Evolutionary conservation across 2,113 vertebrate species (phyloP).

Genomic region (Equus przewalskii): DNA sequence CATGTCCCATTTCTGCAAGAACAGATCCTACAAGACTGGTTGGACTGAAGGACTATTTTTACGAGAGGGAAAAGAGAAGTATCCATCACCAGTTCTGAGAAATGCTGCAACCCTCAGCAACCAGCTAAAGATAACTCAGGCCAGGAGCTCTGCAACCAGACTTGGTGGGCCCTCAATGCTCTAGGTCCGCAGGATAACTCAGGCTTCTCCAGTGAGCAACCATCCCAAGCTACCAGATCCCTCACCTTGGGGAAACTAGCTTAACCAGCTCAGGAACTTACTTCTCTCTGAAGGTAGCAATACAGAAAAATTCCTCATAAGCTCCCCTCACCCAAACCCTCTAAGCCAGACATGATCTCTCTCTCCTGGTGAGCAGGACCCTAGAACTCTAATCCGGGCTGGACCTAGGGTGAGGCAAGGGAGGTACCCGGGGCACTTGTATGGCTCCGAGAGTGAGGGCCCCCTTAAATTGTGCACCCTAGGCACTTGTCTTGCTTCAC

Average conservation of each 20-base stretch:
- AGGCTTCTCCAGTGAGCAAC: neutral
- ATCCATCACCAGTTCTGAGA: neutral
- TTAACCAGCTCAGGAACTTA: neutral
- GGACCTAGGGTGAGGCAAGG: neutral
- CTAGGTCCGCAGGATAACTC: neutral
- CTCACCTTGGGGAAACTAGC: neutral
- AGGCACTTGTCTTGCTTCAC: no score
- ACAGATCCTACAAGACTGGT: neutral
- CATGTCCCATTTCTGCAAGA: neutral
- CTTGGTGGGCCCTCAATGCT: no score
- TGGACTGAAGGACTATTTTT: slow-evolving; percentile 59
- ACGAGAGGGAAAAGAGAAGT: slow-evolving; percentile 59
- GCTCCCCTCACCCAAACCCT: neutral
- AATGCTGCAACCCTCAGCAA: slow-evolving; percentile 66
- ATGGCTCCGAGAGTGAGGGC: neutral
- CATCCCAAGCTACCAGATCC: neutral
- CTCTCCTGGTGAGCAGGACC: neutral
- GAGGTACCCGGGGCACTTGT: accelerated
- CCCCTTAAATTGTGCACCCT: neutral
- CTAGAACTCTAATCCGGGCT: neutral
- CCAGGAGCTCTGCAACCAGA: neutral
- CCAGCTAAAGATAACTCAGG: slow-evolving; percentile 66
- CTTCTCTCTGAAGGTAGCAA: neutral
- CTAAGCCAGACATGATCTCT: neutral
- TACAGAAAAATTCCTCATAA: neutral